Evolutionary conservation across 2,888 invertebrate genomes (phyloP).

Genomic region (Hypsopygia costalis): DNA sequence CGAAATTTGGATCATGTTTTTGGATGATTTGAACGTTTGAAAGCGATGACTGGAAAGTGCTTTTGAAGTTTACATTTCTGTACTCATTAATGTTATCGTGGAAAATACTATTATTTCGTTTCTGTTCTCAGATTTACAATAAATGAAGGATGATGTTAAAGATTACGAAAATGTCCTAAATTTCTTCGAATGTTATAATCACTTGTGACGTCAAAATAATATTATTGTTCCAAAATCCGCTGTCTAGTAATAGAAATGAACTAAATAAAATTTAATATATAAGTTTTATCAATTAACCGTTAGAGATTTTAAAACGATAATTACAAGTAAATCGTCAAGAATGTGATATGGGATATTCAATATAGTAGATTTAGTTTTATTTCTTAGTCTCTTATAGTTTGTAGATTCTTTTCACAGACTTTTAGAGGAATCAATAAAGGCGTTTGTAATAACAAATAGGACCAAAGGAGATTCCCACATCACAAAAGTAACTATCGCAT

Average conservation of each 20-base stretch:
- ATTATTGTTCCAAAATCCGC: background rate
- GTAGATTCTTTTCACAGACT: conserved; percentile 24
- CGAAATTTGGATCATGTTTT: conserved; percentile 24
- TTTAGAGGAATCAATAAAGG: conserved; percentile 18
- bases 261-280: conserved; percentile 13
- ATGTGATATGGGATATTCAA: conserved; percentile 48
- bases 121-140: conserved; percentile 5
- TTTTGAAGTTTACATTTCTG: conserved; percentile 18
- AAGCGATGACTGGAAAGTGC: background rate
- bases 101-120: conserved; percentile 1
- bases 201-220: background rate
- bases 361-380: conserved; percentile 31
- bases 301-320: conserved; percentile 15
- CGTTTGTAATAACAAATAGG: conserved; percentile 34
- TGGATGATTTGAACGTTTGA: conserved; percentile 5
- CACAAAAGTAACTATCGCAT: conserved; percentile 20
- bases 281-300: conserved; percentile 20
- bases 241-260: conserved; percentile 10
- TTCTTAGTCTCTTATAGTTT: conserved; percentile 27
- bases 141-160: conserved; percentile 3
- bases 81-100: conserved; percentile 7
- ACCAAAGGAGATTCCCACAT: conserved; percentile 36
- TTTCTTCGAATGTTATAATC: background rate
- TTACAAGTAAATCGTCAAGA: conserved; percentile 37
- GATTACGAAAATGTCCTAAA: conserved; percentile 1